These are phyloP conservation scores for Dynastes hyllus DNA, from an alignment of 2,888 invertebrate species.

Conservation along the genomic window DNA sequence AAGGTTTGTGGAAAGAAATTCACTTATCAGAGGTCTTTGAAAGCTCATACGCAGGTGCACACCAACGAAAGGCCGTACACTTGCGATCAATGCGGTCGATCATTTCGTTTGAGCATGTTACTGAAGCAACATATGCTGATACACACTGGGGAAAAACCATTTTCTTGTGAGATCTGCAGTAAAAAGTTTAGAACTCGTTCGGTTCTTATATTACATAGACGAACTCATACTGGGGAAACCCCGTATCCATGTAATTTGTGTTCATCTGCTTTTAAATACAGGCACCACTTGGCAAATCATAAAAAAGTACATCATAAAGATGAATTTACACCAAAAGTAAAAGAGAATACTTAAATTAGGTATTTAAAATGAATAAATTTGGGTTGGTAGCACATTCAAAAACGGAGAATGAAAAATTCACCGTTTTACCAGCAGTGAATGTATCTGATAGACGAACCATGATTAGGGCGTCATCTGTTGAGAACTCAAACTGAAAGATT, in stretches of 20 bases:
- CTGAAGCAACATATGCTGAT: background rate
- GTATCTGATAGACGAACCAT: no score
- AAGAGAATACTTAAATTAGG: background rate
- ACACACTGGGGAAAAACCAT: conserved; percentile 10
- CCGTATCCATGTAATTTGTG: conserved; percentile 12
- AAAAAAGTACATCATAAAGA: conserved; percentile 10
- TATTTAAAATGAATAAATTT: background rate
- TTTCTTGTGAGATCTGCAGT: conserved; percentile 14
- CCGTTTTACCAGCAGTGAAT: no score
- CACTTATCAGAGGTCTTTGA: background rate
- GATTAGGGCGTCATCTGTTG: no score
- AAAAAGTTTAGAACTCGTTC: conserved; percentile 13
- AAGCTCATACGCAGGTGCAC: background rate
- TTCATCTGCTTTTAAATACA: background rate
- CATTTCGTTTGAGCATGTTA: background rate
- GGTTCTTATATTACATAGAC: conserved; percentile 15
- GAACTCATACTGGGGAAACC: conserved; percentile 20
- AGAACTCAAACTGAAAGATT: no score
- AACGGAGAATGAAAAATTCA: no score
- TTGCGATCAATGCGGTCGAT: background rate
- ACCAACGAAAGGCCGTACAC: background rate
- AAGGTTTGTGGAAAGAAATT: background rate
- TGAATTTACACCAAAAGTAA: background rate
- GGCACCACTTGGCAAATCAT: conserved; percentile 12
- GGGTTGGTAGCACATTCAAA: background rate